Evolutionary conservation across 2,888 invertebrate genomes (phyloP), one percentile per base, ranked within the genome.

Genomic region (Deroplatys truncata): DNA sequence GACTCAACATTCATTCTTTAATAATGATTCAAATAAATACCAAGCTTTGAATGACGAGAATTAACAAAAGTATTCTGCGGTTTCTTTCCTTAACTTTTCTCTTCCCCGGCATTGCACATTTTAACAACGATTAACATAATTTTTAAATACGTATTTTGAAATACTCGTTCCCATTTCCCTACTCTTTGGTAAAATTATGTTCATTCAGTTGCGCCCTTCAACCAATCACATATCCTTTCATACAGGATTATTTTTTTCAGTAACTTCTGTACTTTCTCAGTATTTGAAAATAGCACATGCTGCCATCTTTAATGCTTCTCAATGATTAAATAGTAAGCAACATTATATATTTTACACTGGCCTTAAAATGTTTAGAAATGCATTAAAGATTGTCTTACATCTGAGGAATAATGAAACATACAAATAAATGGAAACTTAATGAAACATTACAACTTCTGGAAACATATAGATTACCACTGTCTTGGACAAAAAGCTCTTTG

Each of bases 181-280:
- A 84, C 84, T 86, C 29, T 43, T 89, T 89, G 87, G 87, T 87
- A 89, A 89, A 86, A 89, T 86, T 85, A 89, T 85, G 84, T 86
- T 87, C 43, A 31, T 28, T 82, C 84, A 72, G 16, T 72, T 20
- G 3, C 56, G 56, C 56, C 56, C 56, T 72, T 72, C 5, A 72
- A 72, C 20, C 31, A 31, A 31, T 49, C 49, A 49, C 1, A 5
- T 49, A 9, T 5, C 2, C 56, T 72, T 20, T 25, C 16, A 72
- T 25, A 72, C 25, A 72, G 9, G 56, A 7, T 72, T 72, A 72
- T 72, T 72, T 16, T 72, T 8, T 72, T 20, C 25, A 20, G 56
- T 20, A 16, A 72, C 16, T 72, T 25, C 16, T 16, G 56, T 89
- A 43, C 82, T 89, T 29, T 89, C 43, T 82, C 35, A 84, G 88